Conservation (phyloP, 2,797 vertebrate genomes). For the Nasua narica region DNA sequence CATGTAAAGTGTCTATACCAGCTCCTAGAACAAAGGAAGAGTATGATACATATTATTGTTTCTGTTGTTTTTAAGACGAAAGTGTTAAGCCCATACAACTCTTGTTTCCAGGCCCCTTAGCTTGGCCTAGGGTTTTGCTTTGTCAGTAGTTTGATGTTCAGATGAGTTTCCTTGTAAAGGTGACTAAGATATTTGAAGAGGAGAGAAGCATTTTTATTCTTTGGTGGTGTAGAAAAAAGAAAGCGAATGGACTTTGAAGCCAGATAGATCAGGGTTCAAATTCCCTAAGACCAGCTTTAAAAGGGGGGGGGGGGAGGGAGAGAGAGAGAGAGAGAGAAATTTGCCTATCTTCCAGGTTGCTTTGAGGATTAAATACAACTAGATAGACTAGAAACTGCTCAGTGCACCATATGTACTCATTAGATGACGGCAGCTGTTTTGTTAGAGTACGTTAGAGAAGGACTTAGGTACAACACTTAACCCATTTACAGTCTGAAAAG, state of each 20-base stretch:
- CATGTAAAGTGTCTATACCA: neutral
- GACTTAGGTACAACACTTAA: neutral
- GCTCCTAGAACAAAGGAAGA: neutral
- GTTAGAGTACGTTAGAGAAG: neutral
- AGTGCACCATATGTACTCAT: neutral
- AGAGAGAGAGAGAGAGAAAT: neutral
- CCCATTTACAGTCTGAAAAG: neutral
- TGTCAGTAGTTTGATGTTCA: neutral
- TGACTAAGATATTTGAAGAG: neutral
- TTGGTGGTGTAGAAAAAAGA: neutral
- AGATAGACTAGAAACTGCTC: neutral
- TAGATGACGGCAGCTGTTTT: neutral
- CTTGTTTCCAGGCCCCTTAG: neutral
- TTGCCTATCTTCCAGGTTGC: neutral
- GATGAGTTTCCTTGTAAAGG: neutral
- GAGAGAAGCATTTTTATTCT: slow-evolving; percentile 11
- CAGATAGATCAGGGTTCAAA: neutral
- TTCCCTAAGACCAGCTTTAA: neutral
- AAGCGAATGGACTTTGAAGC: neutral
- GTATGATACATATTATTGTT: neutral
- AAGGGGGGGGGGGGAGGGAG: neutral
- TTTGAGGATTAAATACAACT: neutral
- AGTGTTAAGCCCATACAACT: neutral
- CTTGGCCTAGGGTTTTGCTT: neutral
- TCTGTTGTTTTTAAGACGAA: neutral